A percentile compares a stretch with the other conserved stretches of the same genome.
These are phyloP conservation scores for Alsophila aescularia DNA, from an alignment of 2,888 invertebrate genomes.

Conservation along the genomic window DNA sequence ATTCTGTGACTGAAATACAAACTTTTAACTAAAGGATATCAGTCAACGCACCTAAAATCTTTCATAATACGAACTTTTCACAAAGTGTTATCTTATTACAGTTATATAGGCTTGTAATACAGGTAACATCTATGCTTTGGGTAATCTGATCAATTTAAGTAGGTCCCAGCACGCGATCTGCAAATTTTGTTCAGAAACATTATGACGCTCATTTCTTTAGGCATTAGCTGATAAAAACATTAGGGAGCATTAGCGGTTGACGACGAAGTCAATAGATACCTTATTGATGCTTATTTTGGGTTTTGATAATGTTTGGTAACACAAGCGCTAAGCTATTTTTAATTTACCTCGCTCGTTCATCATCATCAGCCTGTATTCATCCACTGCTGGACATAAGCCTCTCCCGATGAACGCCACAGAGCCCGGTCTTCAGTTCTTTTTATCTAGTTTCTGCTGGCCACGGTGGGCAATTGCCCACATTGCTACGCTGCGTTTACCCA, in stretches of 20 bases:
- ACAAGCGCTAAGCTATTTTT: neutral
- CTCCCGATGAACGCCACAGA: too few species aligned
- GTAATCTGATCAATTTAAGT: conserved; percentile 37
- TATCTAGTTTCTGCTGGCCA: too few species aligned
- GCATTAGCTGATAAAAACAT: conserved; percentile 27
- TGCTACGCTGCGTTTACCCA: too few species aligned
- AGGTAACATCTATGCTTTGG: conserved; percentile 12
- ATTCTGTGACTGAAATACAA: neutral
- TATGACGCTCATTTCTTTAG: conserved; percentile 18
- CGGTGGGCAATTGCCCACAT: too few species aligned
- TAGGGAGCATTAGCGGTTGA: conserved; percentile 10
- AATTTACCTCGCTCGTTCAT: neutral
- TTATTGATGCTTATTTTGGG: neutral
- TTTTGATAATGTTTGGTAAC: neutral
- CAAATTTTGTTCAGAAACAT: conserved; percentile 30
- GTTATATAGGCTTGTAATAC: conserved; percentile 15
- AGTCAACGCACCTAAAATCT: too few species aligned
- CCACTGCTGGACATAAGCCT: too few species aligned
- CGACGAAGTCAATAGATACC: neutral
- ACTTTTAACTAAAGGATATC: too few species aligned
- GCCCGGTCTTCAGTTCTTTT: too few species aligned
- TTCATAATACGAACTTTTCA: too few species aligned
- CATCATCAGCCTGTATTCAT: too few species aligned
- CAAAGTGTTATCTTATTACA: conserved; percentile 4
- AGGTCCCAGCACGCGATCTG: conserved; percentile 33